A percentile compares a stretch with the other conserved stretches of the same genome.
Evolutionary conservation across 2,113 vertebrate species (phyloP).

Genomic region (Brachypodius melanocephalos): DNA sequence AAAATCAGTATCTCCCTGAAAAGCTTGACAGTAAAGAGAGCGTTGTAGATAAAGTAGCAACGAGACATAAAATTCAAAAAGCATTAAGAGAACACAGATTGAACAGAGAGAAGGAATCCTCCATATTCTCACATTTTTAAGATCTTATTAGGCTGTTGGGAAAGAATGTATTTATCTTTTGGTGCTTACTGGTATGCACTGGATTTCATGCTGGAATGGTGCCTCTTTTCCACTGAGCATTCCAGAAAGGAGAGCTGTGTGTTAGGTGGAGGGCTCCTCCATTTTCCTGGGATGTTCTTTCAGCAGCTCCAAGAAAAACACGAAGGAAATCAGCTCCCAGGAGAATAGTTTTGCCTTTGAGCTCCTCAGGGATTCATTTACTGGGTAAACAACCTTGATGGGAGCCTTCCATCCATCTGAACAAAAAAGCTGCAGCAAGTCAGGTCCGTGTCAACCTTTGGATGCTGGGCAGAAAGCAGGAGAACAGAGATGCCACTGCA

Average conservation of each 20-base stretch:
- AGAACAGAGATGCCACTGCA: background rate
- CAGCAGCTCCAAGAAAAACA: conserved; percentile 7
- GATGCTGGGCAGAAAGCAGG: background rate
- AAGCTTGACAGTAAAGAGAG: background rate
- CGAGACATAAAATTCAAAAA: background rate
- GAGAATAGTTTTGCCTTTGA: background rate
- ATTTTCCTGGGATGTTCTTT: background rate
- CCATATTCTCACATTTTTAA: background rate
- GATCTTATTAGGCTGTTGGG: background rate
- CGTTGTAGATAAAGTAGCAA: background rate
- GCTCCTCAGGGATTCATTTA: conserved; percentile 16
- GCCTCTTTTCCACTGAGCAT: background rate
- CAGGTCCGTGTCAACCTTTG: background rate
- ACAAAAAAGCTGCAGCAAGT: background rate
- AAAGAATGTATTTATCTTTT: conserved; percentile 19
- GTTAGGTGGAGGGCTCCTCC: conserved; percentile 9
- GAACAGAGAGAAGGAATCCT: background rate
- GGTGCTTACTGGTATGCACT: conserved; percentile 32
- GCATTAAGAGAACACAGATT: background rate
- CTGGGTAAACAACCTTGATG: conserved; percentile 46
- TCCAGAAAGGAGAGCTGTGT: background rate
- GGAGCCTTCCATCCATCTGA: background rate
- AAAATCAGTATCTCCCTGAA: background rate
- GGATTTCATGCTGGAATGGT: conserved; percentile 8
- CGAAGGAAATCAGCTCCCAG: conserved; percentile 13